Conservation (phyloP, 2,888 invertebrate species). For the Rosalia funebris region DNA sequence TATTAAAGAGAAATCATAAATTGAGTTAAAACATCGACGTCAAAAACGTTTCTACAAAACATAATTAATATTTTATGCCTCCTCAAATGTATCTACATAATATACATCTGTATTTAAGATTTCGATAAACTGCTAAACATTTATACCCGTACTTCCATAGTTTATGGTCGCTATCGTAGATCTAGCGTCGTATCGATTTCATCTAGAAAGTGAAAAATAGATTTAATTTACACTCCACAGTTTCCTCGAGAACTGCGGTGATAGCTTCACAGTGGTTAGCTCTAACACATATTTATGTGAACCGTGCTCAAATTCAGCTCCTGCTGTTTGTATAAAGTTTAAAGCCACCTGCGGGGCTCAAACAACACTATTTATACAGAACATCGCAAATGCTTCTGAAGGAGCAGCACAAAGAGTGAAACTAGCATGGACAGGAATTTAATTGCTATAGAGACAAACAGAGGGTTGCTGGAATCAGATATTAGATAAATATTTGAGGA, state of each 20-base stretch:
- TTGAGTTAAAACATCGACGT: too few species aligned
- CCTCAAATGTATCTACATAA: too few species aligned
- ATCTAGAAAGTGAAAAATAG: conserved; percentile 27
- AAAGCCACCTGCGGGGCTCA: conserved; percentile 36
- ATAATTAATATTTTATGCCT: too few species aligned
- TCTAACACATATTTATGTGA: conserved; percentile 45
- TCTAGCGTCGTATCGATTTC: not conserved
- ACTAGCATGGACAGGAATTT: not conserved
- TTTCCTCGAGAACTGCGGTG: conserved; percentile 24
- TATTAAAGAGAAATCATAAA: too few species aligned
- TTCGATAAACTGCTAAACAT: too few species aligned
- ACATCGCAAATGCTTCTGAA: not conserved
- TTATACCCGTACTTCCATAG: too few species aligned
- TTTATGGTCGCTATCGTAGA: not conserved
- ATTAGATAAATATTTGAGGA: too few species aligned
- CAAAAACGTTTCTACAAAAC: too few species aligned
- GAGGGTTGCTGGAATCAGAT: too few species aligned
- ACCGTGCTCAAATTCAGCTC: conserved; percentile 45
- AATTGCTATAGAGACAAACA: not conserved
- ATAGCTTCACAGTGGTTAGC: conserved; percentile 34
- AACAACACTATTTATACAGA: conserved; percentile 8
- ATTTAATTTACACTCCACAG: conserved; percentile 20
- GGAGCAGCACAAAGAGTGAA: not conserved
- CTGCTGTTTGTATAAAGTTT: conserved; percentile 47
- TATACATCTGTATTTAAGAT: too few species aligned